These are phyloP conservation scores for Rhynchotus rufescens DNA, from an alignment of 2,797 vertebrate genomes.

Conservation along the genomic window DNA sequence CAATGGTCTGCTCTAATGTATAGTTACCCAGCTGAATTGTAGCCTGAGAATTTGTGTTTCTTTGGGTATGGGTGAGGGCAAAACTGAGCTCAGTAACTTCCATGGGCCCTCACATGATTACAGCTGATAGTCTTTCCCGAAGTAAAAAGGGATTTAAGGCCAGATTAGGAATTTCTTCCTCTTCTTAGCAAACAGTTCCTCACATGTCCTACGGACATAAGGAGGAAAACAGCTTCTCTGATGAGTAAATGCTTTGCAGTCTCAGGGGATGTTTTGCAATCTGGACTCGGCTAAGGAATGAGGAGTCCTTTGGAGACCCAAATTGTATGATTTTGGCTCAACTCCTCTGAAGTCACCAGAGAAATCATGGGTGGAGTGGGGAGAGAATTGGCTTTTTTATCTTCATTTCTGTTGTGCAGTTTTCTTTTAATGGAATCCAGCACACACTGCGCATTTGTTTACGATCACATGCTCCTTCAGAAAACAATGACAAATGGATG, in stretches of 20 bases:
- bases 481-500: neutral
- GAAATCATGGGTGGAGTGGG: neutral
- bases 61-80: neutral
- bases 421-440: neutral
- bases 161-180: neutral
- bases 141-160: neutral
- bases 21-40: neutral
- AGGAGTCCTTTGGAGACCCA: neutral
- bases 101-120: neutral
- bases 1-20: neutral
- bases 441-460: neutral
- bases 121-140: neutral
- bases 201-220: neutral
- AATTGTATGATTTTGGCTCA: neutral
- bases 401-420: constrained; percentile 7
- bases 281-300: neutral
- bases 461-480: neutral
- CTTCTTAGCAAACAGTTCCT: neutral
- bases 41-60: neutral
- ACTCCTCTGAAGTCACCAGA: neutral
- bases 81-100: neutral
- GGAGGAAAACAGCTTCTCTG: neutral
- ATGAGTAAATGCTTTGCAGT: neutral
- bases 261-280: neutral
- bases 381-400: neutral